Base-by-base conservation (phyloP, 2,113 vertebrate species). In the Caracal caracal region DNA sequence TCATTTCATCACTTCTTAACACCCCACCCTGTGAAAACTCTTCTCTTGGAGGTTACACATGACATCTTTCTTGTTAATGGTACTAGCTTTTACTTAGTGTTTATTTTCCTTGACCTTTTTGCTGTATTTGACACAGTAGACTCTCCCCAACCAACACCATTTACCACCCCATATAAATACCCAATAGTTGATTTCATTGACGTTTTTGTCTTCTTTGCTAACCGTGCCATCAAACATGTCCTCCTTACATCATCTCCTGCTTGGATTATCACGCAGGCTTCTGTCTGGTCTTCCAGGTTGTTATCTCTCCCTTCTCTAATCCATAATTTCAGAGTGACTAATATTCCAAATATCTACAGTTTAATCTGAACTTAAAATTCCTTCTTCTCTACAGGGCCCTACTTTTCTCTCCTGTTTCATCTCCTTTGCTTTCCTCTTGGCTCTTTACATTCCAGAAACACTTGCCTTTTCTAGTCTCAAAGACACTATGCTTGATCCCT, bases 181-280 rank as follows among this genome's bases (percentile, higher is more conserved):
- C 24, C 37, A 93, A 30, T 81, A 51, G n/a, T 94, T 63, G n/a
- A 66, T 94, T 33, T 68, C 56, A 12, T 47, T 95, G 90, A 61
- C 88, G 95, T 96, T 97, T 96, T 94, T 53, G 13, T 88, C 24
- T 94, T 94, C 26, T 66, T 93, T 95, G 68, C 68, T 88, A 86
- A 85, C 75, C 15, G 82, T 93, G 53, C 40, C 65, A 73, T 40
- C 82, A 91, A 59, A 15, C 73, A 83, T 76, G 35, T 59, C 68
- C 79, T 94, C 35, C 80, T 83, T 59, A 43, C 26, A 79, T 87
- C 47, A 88, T 43, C 79, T 85, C 71, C 19, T 79, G 73, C 24
- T 24, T 61, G 51, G 35, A 79, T 96, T 91, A 94, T 90, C 86
- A 92, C 10, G 2, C n/a, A 92, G 71, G 37, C 47, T 86, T 97